Evolutionary conservation across 1,140 invertebrate species (phyloP), one percentile per base, ranked within the genome.

Genomic region (Drosophila equinoxialis): DNA sequence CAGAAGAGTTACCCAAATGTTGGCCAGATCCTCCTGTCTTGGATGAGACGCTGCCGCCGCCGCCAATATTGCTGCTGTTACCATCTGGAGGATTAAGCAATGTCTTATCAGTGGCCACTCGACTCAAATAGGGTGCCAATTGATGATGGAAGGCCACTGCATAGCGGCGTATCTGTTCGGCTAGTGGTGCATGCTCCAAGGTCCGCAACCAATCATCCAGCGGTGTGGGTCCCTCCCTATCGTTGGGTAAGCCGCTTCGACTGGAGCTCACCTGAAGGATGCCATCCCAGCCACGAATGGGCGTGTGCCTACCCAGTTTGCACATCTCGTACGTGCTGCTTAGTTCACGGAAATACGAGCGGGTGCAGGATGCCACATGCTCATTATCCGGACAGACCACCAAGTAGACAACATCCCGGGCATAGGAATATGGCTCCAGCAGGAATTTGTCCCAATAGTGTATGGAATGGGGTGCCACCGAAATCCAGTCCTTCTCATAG

Each of bases 381-480:
- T 98, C 97, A 87, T 96, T 97, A 83, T 99, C 98, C 0, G 99
- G 98, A 14, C 97, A 95, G 0, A 99, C 94, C 6, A 99, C 97
- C 35, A 99, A 94, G 90, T 99, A 99, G 4, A 97, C 97, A 2
- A 99, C 95, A 91, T 99, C 98, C 26, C 98, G 94, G 0, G 96
- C 94, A 85, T 97, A 97, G 6, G 98, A 96, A 92, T 98, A 99
- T 0, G 99, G 99, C 92, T 99, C 98, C 3, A 99, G 93, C 0
- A 97, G 93, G 1, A 99, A 93, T 85, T 98, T 97, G 91, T 99
- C 98, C 98, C 98, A 99, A 86, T 97, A 98, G 66, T 97, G 96
- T 23, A 99, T 93, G 14, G 97, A 97, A 91, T 98, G 97, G 0
- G 98, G 98, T 10, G 98, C 97, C 23, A 99, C 93, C 2, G 97